Evolutionary conservation across 2,888 invertebrate species (phyloP).

Genomic region (Aphidius colemani): DNA sequence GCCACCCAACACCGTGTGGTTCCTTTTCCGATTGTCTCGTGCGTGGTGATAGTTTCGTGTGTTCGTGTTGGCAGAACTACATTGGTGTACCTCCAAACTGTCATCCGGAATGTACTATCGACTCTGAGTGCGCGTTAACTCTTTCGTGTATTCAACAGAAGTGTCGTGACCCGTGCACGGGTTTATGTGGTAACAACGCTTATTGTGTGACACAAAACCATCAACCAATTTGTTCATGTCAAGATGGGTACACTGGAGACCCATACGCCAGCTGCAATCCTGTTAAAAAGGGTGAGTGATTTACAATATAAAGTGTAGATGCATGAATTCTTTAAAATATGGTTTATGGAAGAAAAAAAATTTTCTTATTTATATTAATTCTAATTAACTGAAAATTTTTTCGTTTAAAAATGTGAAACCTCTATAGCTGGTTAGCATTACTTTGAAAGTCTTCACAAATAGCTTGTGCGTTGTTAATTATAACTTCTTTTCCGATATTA

Average conservation of each 20-base stretch:
- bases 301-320: not conserved
- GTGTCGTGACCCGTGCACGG: slow-evolving; percentile 67
- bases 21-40: slow-evolving; percentile 65
- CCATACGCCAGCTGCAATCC: slow-evolving; percentile 62
- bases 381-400: no score
- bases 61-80: slow-evolving; percentile 65
- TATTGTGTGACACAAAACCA: slow-evolving; percentile 66
- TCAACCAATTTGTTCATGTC: slow-evolving; percentile 66
- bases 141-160: slow-evolving; percentile 67
- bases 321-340: slow-evolving; percentile 8
- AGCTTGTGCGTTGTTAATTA: no score
- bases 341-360: not conserved
- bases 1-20: slow-evolving; percentile 65
- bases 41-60: slow-evolving; percentile 63
- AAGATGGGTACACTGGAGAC: slow-evolving; percentile 63
- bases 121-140: slow-evolving; percentile 64
- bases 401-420: no score
- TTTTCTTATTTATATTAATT: no score
- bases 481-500: no score
- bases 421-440: no score
- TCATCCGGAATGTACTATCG: slow-evolving; percentile 66
- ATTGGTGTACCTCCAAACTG: slow-evolving; percentile 66
- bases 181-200: slow-evolving; percentile 65
- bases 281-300: slow-evolving; percentile 48
- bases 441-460: no score